Evolutionary conservation across 2,888 invertebrate genomes (phyloP), one percentile per base, ranked within the genome.

Genomic region (Spisula solida): DNA sequence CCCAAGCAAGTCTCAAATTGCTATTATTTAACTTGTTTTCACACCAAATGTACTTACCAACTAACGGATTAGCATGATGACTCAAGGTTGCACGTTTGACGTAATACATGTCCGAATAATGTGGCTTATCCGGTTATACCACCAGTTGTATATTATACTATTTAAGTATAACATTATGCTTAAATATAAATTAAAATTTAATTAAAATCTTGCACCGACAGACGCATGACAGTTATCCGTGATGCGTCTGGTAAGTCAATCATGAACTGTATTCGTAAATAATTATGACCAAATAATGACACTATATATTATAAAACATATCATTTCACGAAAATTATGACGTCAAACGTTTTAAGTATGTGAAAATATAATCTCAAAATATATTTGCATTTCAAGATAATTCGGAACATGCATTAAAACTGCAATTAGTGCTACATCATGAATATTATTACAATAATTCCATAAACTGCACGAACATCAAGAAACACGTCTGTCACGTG

Each of bases 1-100:
- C 48, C 48, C 31, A 51, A 34, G 16, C 75, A 31, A 31, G 75
- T 75, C 51, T 83, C 83, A 75, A 75, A 75, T 31, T 70, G 51
- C 51, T 51, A 20, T 48, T 48, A 75, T 29, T 25, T 25, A 20
- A 70, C 75, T 75, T 1, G 12, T 66, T 29, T 83, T 83, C 83
- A 83, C 83, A 83, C 31, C 75, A 75, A 75, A 75, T 34, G 18
- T 34, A 41, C 41, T 8, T 41, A 41, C 41, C 8, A 41, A 41
- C 41, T 41, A 31, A 34, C 75, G 75, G 31, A 75, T 14, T 75
- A 31, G 16, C 34, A 75, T 34, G 12, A 31, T 75, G 75, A 75
- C 75, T 75, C 75, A 75, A 34, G 75, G 31, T 34, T 75, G 75
- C 31, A 34, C 75, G 31, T 16, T 34, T 14, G 31, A 75, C 18